Conservation (phyloP, 2,113 vertebrate species). For the Ursus arctos region DNA sequence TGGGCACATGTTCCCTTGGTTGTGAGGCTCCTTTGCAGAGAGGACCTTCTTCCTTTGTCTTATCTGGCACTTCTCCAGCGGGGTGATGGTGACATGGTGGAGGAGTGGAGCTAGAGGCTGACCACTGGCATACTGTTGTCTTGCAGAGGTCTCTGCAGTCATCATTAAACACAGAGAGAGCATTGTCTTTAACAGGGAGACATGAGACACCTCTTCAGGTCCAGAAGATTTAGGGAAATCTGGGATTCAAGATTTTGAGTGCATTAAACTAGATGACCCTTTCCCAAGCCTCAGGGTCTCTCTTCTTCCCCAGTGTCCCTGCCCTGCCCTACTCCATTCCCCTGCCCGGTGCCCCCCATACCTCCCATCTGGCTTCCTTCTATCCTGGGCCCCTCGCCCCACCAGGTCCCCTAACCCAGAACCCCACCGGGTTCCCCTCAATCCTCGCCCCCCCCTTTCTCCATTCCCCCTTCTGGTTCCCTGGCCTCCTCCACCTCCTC, state of each 20-base stretch:
- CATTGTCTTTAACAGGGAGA: neutral
- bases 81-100: neutral
- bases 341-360: neutral
- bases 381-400: neutral
- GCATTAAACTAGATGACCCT: neutral
- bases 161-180: neutral
- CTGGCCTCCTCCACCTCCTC: neutral
- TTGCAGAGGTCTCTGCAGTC: neutral
- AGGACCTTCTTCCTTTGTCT: neutral
- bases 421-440: neutral
- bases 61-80: neutral
- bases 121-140: accelerated
- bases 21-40: neutral
- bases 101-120: neutral
- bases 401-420: neutral
- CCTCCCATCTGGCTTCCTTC: neutral
- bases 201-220: neutral
- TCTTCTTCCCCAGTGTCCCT: neutral
- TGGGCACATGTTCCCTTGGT: neutral
- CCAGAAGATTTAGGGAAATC: neutral
- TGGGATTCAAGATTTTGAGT: neutral
- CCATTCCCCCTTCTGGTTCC: neutral
- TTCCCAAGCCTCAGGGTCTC: neutral
- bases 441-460: no score
- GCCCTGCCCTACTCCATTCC: no score